phyloP scores from a whole-genome alignment of 2,113 vertebrate species.

The Coregonus clupeaformis region DNA sequence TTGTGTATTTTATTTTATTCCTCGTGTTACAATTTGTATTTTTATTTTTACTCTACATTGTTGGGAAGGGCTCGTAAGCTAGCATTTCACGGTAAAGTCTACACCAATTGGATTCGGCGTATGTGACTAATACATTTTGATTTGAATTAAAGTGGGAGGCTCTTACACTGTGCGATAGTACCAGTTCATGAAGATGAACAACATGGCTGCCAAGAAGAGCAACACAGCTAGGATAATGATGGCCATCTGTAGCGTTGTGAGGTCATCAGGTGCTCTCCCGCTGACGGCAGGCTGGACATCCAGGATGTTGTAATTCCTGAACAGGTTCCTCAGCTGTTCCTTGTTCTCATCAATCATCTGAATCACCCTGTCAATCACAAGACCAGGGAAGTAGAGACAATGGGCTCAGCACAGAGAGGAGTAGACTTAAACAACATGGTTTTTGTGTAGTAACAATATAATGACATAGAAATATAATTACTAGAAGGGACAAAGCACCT shows the following conservation, averaged over 20 bases:
- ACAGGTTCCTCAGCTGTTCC: constrained; percentile 94
- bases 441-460: too few relatives aligned
- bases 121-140: too few relatives aligned
- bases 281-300: constrained; percentile 92
- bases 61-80: too few relatives aligned
- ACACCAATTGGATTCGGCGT: too few relatives aligned
- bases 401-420: neutral
- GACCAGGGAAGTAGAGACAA: neutral
- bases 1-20: too few relatives aligned
- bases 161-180: constrained; percentile 96
- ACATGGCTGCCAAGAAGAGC: constrained; percentile 91
- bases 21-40: too few relatives aligned
- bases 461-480: too few relatives aligned
- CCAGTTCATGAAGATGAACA: constrained; percentile 98
- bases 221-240: constrained; percentile 94
- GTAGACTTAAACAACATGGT: too few relatives aligned
- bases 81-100: too few relatives aligned
- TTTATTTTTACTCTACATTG: too few relatives aligned
- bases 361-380: constrained; percentile 83
- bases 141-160: neutral
- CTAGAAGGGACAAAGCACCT: too few relatives aligned
- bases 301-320: constrained; percentile 90
- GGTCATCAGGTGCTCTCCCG: constrained; percentile 81
- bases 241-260: constrained; percentile 94
- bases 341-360: constrained; percentile 99